These are phyloP conservation scores for Asbolus verrucosus DNA, from an alignment of 1,140 invertebrate species.

Conservation along the genomic window DNA sequence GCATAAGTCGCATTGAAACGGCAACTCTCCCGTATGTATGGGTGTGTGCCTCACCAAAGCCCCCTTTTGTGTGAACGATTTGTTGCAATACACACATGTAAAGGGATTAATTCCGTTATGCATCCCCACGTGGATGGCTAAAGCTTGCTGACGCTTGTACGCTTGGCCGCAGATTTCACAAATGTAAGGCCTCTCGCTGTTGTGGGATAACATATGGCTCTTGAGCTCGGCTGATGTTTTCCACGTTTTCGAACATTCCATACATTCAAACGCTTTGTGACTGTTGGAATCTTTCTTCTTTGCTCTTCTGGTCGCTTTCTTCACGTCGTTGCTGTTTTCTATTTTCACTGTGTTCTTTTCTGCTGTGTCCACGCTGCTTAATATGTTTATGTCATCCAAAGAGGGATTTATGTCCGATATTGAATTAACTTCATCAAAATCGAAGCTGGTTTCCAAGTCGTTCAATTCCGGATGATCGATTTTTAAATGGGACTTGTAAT, in stretches of 20 bases:
- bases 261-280: constrained; percentile 4
- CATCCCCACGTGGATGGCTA: constrained; percentile 75
- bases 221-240: constrained; percentile 61
- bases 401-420: background rate
- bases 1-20: constrained; percentile 73
- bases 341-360: constrained; percentile 5
- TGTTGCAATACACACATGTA: constrained; percentile 81
- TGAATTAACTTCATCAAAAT: background rate
- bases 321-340: constrained; percentile 21
- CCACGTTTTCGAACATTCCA: constrained; percentile 24
- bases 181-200: constrained; percentile 66
- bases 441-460: constrained; percentile 11
- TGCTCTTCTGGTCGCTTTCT: constrained; percentile 9
- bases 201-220: constrained; percentile 65
- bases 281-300: background rate
- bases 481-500: constrained; percentile 10
- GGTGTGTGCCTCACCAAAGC: constrained; percentile 74
- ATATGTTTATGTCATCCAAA: background rate
- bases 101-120: constrained; percentile 79
- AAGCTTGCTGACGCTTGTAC: constrained; percentile 74
- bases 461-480: constrained; percentile 34
- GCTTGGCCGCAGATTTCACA: constrained; percentile 75
- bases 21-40: constrained; percentile 71
- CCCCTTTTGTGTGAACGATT: constrained; percentile 78
- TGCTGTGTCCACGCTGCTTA: constrained; percentile 38